Evolutionary conservation across 2,113 vertebrate genomes (phyloP).

Genomic region (Stictonetta naevosa): DNA sequence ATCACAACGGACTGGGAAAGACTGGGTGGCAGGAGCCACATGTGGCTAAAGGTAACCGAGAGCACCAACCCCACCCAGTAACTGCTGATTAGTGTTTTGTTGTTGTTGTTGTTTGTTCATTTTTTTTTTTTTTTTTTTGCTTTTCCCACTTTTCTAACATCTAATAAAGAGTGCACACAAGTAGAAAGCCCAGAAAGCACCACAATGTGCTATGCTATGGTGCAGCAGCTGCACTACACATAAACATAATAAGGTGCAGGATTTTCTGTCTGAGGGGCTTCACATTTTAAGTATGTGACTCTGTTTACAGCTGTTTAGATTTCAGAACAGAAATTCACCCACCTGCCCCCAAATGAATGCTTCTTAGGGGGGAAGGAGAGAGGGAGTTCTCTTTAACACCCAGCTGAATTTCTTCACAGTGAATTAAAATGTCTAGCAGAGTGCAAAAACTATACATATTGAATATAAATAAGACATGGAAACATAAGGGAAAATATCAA

Average conservation of each 20-base stretch:
- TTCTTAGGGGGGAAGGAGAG: neutral
- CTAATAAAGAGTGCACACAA: neutral
- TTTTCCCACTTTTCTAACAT: neutral
- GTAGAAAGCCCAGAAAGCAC: neutral
- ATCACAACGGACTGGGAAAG: neutral
- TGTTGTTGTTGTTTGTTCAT: too few relatives aligned
- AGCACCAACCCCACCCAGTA: neutral
- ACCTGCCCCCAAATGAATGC: neutral
- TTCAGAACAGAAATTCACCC: neutral
- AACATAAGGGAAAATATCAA: neutral
- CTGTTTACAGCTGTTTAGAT: neutral
- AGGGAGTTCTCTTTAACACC: neutral
- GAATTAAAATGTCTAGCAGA: neutral
- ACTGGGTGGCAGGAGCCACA: neutral
- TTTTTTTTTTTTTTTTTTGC: neutral
- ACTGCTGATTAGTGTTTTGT: accelerated
- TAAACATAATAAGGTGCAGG: neutral
- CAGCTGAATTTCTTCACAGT: neutral
- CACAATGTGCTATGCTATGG: neutral
- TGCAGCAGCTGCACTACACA: neutral
- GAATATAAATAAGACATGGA: neutral
- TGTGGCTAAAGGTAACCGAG: neutral
- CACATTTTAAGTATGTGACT: neutral
- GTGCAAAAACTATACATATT: neutral
- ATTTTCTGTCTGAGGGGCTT: neutral